Evolutionary conservation across 2,888 invertebrate species (phyloP), one percentile per base, ranked within the genome.

Genomic region (Aromia moschata): DNA sequence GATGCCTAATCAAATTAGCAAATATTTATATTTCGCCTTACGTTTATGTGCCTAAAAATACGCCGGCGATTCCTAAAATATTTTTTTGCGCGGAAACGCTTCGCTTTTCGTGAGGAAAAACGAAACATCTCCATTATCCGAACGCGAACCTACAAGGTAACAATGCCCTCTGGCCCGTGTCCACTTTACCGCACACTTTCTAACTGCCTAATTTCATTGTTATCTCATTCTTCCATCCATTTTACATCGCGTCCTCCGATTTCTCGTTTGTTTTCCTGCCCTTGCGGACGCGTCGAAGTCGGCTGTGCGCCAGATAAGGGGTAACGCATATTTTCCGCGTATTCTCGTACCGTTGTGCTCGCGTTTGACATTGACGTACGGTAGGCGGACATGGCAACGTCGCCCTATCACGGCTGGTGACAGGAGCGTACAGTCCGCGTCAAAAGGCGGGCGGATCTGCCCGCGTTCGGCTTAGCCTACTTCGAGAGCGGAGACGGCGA

Each of bases 351-450:
- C 47, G 38, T 11, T 14, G 15, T 14, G 40, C 40, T 31, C 41
- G 52, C 52, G 17, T 52, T 18, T 52, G 52, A 52, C 52, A 52
- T 74, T 74, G 74, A 73, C 71, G 70, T 71, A 70, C 69, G 71
- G 62, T 56, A 49, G 52, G 25, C 46, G 47, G 61, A 69, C 46
- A 41, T 67, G 77, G 76, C 77, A 77, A 76, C 76, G 62, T 38
- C 62, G 76, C 73, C 16, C 56, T 56, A 59, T 64, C 68, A 61
- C 69, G 70, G 64, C 72, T 71, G 72, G 71, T 75, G 75, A 74
- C 74, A 75, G 74, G 55, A 61, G 70, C 56, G 74, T 74, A 75
- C 73, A 74, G 65, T 73, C 73, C 59, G 56, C 53, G 70, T 56
- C 67, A 68, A 64, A 73, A 74, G 68, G 68, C 68, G 69, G 63